Evolutionary conservation across 1,140 invertebrate genomes (phyloP).

Genomic region (Triops cancriformis): DNA sequence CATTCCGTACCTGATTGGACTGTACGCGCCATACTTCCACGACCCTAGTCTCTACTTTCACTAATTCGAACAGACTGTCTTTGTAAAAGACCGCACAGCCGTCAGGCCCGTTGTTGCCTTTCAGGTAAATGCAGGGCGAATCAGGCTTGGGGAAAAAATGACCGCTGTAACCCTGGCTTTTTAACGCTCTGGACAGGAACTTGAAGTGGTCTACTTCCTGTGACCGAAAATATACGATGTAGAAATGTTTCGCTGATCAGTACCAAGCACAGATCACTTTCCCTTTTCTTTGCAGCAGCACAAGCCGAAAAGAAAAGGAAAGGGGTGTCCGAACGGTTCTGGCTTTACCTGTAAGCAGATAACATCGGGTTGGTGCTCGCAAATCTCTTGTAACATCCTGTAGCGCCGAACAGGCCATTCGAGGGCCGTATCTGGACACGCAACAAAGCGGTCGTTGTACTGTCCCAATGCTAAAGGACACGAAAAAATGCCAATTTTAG

Average conservation of each 20-base stretch:
- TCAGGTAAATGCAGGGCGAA: constrained; percentile 64
- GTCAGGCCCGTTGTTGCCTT: constrained; percentile 66
- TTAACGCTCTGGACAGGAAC: constrained; percentile 53
- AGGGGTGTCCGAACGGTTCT: background rate
- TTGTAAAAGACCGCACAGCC: constrained; percentile 69
- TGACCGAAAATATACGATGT: constrained; percentile 25
- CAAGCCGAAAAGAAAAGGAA: background rate
- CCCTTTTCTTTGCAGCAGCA: background rate
- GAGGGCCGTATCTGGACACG: constrained; percentile 59
- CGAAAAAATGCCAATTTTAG: constrained; percentile 16
- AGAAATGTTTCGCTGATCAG: background rate
- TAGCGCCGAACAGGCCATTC: constrained; percentile 58
- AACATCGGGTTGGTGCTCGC: constrained; percentile 57
- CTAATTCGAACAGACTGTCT: constrained; percentile 51
- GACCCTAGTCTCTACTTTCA: constrained; percentile 50
- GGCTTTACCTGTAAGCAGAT: constrained; percentile 58
- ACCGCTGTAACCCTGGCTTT: constrained; percentile 56
- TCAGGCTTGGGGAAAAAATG: constrained; percentile 68
- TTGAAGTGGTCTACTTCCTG: constrained; percentile 70
- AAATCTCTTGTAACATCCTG: constrained; percentile 62
- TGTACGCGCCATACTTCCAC: constrained; percentile 60
- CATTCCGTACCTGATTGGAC: constrained; percentile 54
- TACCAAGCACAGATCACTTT: constrained; percentile 13
- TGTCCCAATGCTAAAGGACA: constrained; percentile 52
- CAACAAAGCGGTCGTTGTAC: constrained; percentile 63